Evolutionary conservation across 2,113 vertebrate species (phyloP).

Genomic region (Dromaius novaehollandiae): DNA sequence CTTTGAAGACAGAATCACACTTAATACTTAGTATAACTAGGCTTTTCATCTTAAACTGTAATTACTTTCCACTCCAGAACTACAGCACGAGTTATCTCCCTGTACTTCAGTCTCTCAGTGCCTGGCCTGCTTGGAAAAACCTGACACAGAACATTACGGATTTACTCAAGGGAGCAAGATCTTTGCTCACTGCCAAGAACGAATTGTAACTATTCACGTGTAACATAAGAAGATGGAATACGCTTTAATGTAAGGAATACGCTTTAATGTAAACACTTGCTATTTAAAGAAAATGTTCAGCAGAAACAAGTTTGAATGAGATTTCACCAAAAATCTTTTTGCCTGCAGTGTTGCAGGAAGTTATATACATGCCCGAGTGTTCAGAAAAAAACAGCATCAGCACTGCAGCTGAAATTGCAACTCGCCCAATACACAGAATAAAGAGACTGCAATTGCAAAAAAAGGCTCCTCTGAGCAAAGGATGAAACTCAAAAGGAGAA

Average conservation of each 20-base stretch:
- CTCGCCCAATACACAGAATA: background rate
- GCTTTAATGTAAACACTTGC: background rate
- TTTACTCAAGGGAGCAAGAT: constrained; percentile 50
- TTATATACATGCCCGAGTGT: background rate
- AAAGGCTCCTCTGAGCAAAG: background rate
- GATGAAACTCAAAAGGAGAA: background rate
- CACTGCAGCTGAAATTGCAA: background rate
- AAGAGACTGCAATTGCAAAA: background rate
- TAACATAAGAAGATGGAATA: background rate
- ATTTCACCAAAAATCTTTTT: background rate
- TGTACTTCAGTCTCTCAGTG: constrained; percentile 6
- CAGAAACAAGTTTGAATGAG: background rate
- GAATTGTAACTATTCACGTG: constrained; percentile 14
- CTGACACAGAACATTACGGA: background rate
- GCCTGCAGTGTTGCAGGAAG: background rate
- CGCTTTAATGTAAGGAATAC: background rate
- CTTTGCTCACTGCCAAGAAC: constrained; percentile 49
- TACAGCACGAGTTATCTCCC: constrained; percentile 59
- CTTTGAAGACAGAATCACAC: constrained; percentile 58
- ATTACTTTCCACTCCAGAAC: constrained; percentile 70
- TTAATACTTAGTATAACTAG: constrained; percentile 60
- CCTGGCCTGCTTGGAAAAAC: constrained; percentile 18
- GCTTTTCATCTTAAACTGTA: constrained; percentile 60
- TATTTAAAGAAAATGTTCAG: background rate
- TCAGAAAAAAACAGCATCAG: background rate